phyloP scores from a whole-genome alignment of 2,113 vertebrate genomes.

The Macrotus californicus region DNA sequence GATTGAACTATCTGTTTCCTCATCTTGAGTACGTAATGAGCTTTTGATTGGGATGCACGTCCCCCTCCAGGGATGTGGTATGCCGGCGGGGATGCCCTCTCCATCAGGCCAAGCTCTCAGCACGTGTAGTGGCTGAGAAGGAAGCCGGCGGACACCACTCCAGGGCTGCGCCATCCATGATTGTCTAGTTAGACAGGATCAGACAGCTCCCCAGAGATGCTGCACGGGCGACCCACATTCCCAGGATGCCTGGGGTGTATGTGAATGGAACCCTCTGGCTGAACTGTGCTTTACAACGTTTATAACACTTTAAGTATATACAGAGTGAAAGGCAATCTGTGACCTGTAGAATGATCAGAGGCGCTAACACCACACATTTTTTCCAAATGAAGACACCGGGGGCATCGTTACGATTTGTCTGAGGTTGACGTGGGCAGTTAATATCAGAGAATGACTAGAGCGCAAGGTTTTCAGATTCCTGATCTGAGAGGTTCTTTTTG shows the following conservation, averaged over 20 bases:
- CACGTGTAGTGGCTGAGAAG: neutral
- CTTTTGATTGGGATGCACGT: conserved; percentile 22
- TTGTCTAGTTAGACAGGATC: neutral
- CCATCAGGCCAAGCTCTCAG: neutral
- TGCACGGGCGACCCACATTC: neutral
- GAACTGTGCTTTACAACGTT: neutral
- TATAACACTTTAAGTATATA: neutral
- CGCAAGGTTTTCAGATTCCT: neutral
- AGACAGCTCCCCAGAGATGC: neutral
- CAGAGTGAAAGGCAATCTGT: neutral
- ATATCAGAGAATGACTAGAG: neutral
- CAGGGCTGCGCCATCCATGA: neutral
- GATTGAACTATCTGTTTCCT: neutral
- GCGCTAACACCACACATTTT: neutral
- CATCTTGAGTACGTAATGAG: conserved; percentile 42
- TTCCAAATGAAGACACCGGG: neutral
- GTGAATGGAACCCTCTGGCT: neutral
- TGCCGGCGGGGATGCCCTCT: neutral
- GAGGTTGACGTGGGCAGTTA: neutral
- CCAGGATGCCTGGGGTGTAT: neutral
- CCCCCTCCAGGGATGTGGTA: conserved; percentile 6
- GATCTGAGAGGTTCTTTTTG: neutral
- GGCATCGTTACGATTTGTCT: neutral
- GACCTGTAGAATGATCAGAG: neutral
- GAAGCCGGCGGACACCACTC: neutral